Evolutionary conservation across 2,888 invertebrate species (phyloP), one percentile per base, ranked within the genome.

Genomic region (Chymomyza fuscimana): DNA sequence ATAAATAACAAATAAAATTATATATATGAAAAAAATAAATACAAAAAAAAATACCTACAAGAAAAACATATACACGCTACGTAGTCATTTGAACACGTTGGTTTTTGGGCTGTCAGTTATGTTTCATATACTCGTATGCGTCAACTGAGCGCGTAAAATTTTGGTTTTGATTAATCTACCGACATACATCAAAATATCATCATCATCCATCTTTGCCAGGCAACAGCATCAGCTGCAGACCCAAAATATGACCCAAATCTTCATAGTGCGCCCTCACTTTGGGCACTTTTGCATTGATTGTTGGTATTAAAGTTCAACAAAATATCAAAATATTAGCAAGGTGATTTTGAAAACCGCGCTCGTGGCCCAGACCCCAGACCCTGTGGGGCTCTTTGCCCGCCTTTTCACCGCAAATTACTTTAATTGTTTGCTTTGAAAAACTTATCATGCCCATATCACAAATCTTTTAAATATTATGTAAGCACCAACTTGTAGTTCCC

Each of bases 181-280:
- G 51, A 61, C 76, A 80, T 75, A 71, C 73, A 81, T 86, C 82
- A 82, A 81, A 84, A 74, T 69, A 78, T 82, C 76, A 82, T 81
- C 82, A 86, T 82, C 81, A 79, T 78, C 79, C 65, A 76, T 76
- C 69, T 68, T 64, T 61, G 22, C 61, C 67, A 61, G 29, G 10
- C 67, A 54, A 54, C 54, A 19, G 7, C 54, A 54, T 22, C 54
- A 29, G 19, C 15, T 19, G 62, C 54, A 40, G 68, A 59, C 19
- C 46, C 60, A 15, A 69, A 68, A 70, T 69, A 54, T 80, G 81
- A 81, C 83, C 83, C 70, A 83, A 67, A 86, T 86, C 68, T 74
- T 66, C 67, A 56, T 15, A n/a, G 60, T 19, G 54, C 22, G 54
- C 54, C 54, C 54, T 54, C 54, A 54, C 54, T 54, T 22, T 46